Conservation (phyloP, 2,797 vertebrate species). For the Galagoides demidoff region DNA sequence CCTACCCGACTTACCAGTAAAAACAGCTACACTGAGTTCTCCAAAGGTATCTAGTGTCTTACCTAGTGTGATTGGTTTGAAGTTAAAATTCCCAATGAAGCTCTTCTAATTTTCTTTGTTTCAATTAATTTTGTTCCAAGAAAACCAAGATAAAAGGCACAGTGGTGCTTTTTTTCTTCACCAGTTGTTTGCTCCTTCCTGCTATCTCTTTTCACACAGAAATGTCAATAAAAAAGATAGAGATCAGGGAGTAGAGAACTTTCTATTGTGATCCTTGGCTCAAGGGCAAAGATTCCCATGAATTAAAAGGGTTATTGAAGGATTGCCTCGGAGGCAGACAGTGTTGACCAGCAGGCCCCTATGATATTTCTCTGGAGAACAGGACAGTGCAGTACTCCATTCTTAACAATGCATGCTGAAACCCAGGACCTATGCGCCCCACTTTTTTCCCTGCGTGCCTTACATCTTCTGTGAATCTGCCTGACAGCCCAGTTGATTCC, state of each 20-base stretch:
- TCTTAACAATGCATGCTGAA: not conserved
- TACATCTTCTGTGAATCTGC: not conserved
- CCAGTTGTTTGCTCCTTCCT: constrained; percentile 25
- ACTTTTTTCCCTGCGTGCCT: not conserved
- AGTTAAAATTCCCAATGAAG: not conserved
- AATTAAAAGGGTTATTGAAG: not conserved
- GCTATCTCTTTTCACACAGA: not conserved
- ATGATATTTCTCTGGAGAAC: not conserved
- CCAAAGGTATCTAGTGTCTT: not conserved
- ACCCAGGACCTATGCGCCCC: accelerated
- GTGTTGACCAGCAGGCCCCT: not conserved
- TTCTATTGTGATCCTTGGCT: constrained; percentile 30
- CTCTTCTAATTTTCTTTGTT: constrained; percentile 44
- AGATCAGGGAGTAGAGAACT: not conserved
- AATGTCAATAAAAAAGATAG: constrained; percentile 52
- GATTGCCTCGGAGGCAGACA: not conserved
- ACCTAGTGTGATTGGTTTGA: not conserved
- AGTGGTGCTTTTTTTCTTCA: not conserved
- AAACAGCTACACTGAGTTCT: not conserved
- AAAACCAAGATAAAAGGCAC: constrained; percentile 17
- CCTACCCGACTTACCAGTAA: not conserved
- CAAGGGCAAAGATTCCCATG: constrained; percentile 10
- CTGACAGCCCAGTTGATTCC: not conserved
- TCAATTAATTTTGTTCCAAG: not conserved
- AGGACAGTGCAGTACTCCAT: not conserved